These are phyloP conservation scores for Peromyscus californicus DNA, from an alignment of 2,113 vertebrate species.

Conservation along the genomic window DNA sequence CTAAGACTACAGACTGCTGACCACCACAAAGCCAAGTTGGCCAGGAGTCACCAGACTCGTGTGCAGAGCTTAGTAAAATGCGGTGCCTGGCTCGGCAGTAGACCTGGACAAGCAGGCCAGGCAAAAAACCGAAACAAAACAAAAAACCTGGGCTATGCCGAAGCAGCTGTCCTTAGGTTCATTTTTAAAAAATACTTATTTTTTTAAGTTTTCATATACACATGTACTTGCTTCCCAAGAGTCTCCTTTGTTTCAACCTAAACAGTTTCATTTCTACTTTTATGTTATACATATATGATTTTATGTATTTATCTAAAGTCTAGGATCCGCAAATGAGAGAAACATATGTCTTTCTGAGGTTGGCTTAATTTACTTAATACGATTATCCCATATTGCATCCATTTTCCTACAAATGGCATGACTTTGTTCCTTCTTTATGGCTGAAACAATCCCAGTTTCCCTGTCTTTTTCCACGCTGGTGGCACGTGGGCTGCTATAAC, in stretches of 20 bases:
- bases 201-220: not conserved
- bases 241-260: not conserved
- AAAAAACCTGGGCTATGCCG: not conserved
- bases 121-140: not conserved
- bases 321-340: not conserved
- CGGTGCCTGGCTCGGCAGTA: too few species aligned
- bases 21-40: not conserved
- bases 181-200: not conserved
- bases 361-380: not conserved
- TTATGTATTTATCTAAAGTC: not conserved
- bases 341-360: not conserved
- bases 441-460: not conserved
- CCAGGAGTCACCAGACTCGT: not conserved
- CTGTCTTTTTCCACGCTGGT: not conserved
- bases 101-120: not conserved
- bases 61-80: fast-evolving
- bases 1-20: too few species aligned
- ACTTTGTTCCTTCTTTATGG: not conserved
- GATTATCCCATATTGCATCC: not conserved
- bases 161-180: not conserved
- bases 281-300: not conserved
- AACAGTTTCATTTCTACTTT: not conserved
- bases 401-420: not conserved
- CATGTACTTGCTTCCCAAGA: too few species aligned
- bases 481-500: not conserved